Evolutionary conservation across 1,140 invertebrate species (phyloP).

Genomic region (Tenebrio molitor): DNA sequence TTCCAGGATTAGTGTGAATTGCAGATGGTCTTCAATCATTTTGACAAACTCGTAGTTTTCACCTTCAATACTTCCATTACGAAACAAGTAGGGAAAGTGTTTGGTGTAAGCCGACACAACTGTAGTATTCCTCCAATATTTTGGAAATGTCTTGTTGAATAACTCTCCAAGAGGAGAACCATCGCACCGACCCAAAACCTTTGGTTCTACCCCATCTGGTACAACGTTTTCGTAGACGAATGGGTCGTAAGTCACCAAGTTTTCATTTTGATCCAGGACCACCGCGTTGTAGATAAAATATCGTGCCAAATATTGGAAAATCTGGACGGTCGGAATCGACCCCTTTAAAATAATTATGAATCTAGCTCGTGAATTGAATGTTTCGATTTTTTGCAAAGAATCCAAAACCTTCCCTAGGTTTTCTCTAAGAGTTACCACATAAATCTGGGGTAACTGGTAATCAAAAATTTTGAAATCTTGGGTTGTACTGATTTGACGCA

Average conservation of each 20-base stretch:
- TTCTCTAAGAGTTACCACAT: neutral
- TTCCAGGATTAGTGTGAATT: neutral
- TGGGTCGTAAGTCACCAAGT: neutral
- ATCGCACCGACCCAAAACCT: neutral
- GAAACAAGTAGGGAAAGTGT: constrained; percentile 14
- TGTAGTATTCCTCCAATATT: constrained; percentile 5
- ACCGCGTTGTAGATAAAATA: neutral
- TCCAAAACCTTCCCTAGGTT: neutral
- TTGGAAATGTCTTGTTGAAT: neutral
- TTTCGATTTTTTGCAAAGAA: neutral
- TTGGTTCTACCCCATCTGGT: neutral
- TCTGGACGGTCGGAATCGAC: neutral
- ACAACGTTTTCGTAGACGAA: neutral
- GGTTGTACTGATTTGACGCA: neutral
- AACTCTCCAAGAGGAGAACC: neutral
- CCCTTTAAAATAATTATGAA: neutral
- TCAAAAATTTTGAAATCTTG: neutral
- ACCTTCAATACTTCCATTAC: neutral
- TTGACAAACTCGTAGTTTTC: constrained; percentile 12
- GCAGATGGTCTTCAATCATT: neutral
- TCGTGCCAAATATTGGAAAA: neutral
- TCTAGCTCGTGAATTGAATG: neutral
- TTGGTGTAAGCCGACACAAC: neutral
- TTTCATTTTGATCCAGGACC: neutral
- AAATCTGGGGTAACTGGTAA: neutral